Evolutionary conservation across 2,113 vertebrate species (phyloP).

Genomic region (Macrotis lagotis): DNA sequence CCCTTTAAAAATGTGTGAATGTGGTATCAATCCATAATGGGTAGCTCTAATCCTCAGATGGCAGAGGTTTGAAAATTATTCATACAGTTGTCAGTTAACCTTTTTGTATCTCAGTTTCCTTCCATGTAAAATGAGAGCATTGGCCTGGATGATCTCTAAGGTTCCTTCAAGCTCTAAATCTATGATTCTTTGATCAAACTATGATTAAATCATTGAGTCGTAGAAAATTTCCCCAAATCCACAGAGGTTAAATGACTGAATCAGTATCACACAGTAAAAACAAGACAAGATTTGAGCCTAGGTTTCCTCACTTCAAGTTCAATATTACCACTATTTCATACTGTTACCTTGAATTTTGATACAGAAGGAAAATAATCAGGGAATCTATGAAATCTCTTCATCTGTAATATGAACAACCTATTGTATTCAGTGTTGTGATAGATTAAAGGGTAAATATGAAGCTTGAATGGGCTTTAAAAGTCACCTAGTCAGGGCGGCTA

Average conservation of each 20-base stretch:
- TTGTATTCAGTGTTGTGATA: too few relatives aligned
- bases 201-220: not conserved
- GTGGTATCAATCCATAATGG: not conserved
- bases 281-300: not conserved
- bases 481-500: fast-evolving
- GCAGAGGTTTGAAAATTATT: not conserved
- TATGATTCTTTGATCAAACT: not conserved
- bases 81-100: not conserved
- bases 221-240: not conserved
- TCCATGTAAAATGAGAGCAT: not conserved
- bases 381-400: not conserved
- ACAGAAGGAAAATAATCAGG: not conserved
- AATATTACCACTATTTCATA: not conserved
- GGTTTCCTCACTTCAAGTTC: not conserved
- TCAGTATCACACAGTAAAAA: not conserved
- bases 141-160: not conserved
- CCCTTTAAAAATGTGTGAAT: slow-evolving; percentile 23
- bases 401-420: not conserved
- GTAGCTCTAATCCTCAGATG: slow-evolving; percentile 7
- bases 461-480: not conserved
- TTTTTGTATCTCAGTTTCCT: not conserved
- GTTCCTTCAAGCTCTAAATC: not conserved
- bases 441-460: not conserved
- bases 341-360: not conserved
- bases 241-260: not conserved